These are phyloP conservation scores for Eristalinus sepulchralis DNA, from an alignment of 2,888 invertebrate genomes.

Conservation along the genomic window DNA sequence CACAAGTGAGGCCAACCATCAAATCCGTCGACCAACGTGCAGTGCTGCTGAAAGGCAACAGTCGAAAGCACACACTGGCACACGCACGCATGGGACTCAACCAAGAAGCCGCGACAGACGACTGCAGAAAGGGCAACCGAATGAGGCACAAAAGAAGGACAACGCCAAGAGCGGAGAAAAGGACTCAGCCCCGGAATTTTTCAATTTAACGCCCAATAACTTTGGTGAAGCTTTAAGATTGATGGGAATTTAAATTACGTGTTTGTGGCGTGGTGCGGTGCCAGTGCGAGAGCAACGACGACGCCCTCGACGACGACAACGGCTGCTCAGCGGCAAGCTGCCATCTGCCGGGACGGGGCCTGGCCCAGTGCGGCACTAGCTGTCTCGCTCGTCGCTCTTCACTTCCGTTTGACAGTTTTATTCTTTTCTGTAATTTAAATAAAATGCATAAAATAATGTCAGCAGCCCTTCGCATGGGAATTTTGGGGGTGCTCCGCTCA, in stretches of 20 bases:
- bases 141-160: slow-evolving; percentile 2
- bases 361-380: background rate
- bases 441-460: slow-evolving; percentile 71
- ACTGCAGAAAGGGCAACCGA: background rate
- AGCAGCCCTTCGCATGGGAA: slow-evolving; percentile 67
- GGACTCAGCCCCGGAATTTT: slow-evolving; percentile 73
- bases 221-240: slow-evolving; percentile 74
- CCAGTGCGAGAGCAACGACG: background rate
- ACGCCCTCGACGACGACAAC: background rate
- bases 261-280: slow-evolving; percentile 72
- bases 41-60: slow-evolving; percentile 51
- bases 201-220: slow-evolving; percentile 75
- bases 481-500: slow-evolving; percentile 50
- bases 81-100: slow-evolving; percentile 8
- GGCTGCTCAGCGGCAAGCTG: slow-evolving; percentile 49
- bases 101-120: background rate
- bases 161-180: slow-evolving; percentile 17
- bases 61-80: slow-evolving; percentile 10
- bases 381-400: slow-evolving; percentile 44
- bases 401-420: slow-evolving; percentile 72
- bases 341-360: slow-evolving; percentile 25
- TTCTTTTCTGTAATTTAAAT: slow-evolving; percentile 72
- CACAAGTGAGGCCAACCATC: background rate
- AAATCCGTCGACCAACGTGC: slow-evolving; percentile 27
- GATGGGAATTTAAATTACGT: slow-evolving; percentile 75